phyloP scores from a whole-genome alignment of 1,140 invertebrate genomes.

The Spodoptera litura region DNA sequence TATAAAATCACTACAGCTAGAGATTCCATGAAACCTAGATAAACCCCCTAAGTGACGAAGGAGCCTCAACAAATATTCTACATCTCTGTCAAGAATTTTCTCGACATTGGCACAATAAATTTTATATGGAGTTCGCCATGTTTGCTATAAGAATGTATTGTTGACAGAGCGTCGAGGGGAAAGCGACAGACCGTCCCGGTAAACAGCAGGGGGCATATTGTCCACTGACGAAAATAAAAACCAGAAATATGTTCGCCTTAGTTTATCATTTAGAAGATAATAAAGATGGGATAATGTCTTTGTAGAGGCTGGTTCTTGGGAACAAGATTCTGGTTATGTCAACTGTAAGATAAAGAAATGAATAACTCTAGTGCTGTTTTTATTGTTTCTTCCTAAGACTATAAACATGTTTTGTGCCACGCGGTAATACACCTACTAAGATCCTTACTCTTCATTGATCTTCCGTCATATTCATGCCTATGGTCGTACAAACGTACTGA shows the following conservation, averaged over 20 bases:
- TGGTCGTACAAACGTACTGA: no score
- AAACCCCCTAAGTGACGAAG: neutral
- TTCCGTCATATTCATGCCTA: no score
- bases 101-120: slow-evolving; percentile 66
- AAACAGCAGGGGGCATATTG: slow-evolving; percentile 62
- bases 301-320: neutral
- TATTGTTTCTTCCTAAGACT: no score
- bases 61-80: slow-evolving; percentile 30
- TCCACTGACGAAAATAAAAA: slow-evolving; percentile 50
- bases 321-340: no score
- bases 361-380: no score
- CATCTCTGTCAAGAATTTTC: slow-evolving; percentile 21
- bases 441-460: no score
- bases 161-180: slow-evolving; percentile 62
- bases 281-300: slow-evolving; percentile 5
- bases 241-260: slow-evolving; percentile 37
- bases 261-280: slow-evolving; percentile 29
- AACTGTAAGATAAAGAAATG: no score
- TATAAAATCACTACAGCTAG: no score
- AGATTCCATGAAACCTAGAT: no score
- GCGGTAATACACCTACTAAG: no score
- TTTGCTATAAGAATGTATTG: slow-evolving; percentile 70
- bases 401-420: no score
- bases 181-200: slow-evolving; percentile 61
- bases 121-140: slow-evolving; percentile 67